Conservation (phyloP, 2,888 invertebrate genomes). For the Glyphotaelius pellucidus region DNA sequence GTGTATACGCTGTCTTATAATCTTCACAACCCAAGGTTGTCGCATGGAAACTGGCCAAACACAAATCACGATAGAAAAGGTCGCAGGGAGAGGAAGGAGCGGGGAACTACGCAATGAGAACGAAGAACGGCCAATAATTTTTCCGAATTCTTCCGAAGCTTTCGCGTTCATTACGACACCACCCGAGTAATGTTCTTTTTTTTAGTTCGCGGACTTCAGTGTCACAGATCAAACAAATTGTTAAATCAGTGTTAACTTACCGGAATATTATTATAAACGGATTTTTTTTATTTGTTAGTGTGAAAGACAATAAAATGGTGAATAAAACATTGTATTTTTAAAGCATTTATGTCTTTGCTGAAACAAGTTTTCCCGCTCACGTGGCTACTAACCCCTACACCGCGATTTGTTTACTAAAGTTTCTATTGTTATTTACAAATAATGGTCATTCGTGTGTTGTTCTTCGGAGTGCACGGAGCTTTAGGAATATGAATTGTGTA, state of each 20-base stretch:
- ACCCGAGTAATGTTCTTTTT: background rate
- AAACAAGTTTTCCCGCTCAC: background rate
- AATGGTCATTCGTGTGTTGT: background rate
- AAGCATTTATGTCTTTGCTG: background rate
- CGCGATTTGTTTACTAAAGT: background rate
- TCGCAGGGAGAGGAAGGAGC: background rate
- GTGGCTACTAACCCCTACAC: background rate
- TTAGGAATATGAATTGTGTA: background rate
- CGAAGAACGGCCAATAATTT: background rate
- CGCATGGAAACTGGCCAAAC: background rate
- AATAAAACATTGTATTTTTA: background rate
- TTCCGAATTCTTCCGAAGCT: conserved; percentile 2
- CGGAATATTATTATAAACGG: background rate
- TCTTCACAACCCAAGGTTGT: background rate
- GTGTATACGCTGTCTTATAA: background rate
- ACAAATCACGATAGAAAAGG: background rate
- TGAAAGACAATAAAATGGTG: background rate
- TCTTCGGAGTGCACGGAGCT: background rate
- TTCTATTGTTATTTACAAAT: background rate
- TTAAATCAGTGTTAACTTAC: background rate
- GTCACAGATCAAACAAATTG: background rate
- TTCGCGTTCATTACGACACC: background rate
- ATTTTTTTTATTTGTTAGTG: background rate
- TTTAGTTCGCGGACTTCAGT: background rate
- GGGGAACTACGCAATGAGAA: background rate